Evolutionary conservation across 2,797 vertebrate species (phyloP), one percentile per base, ranked within the genome.

Genomic region (Adrianichthys oophorus): DNA sequence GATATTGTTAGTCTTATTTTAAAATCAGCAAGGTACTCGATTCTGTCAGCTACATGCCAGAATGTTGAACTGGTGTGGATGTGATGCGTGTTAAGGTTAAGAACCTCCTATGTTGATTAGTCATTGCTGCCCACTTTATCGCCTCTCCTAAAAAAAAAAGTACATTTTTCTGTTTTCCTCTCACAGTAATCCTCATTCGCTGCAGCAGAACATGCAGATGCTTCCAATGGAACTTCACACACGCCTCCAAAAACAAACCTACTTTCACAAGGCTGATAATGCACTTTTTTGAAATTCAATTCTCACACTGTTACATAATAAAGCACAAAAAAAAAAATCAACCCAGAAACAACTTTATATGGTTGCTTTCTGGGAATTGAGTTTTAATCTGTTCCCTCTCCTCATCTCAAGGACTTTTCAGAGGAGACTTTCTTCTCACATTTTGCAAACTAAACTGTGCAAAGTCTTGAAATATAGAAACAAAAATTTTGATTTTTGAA

Each of bases 121-220:
- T 87, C 80, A 85, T 24, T 7, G 15, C 73, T 72, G 64, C 79
- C 79, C 68, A 82, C 72, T 69, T 65, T 59, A 12, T 15, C 57
- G 60, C 41, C 67, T 70, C 75, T 81, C 54, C 12, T 32, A 0
- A 32, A 32, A 48, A 21, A 72, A 72, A 53, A 61, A 60, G 57
- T 40, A 40, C 71, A 67, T 59, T 63, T 79, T 84, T 65, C 71
- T 76, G 60, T 76, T 84, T 78, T 52, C 62, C 62, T 72, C 63
- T 65, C 58, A 74, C 79, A 67, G 26, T 54, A 48, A 70, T 66
- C 41, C 50, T 44, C 43, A 48, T 62, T 24, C 47, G 68, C 56
- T 54, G 18, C 62, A 51, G 45, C 68, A 70, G 40, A 41, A 48
- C 29, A 41, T 26, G 55, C 56, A 48, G 14, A 21, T 55, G 19